Evolutionary conservation across 2,113 vertebrate genomes (phyloP).

Genomic region (Loxodonta africana): DNA sequence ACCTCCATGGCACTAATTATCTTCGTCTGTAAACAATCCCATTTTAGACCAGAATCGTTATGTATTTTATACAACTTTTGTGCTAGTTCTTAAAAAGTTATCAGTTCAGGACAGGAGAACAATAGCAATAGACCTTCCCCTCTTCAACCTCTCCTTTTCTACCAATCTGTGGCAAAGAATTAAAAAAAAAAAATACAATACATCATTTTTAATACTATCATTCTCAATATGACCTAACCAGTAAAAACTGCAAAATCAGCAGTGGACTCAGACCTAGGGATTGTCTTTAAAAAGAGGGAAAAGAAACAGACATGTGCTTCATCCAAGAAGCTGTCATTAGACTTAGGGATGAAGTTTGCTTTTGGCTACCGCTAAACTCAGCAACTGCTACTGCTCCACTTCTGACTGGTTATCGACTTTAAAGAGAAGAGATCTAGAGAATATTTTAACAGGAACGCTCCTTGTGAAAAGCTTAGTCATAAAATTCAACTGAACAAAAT

Average conservation of each 20-base stretch:
- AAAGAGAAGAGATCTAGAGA: slow-evolving; percentile 51
- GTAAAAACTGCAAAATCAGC: slow-evolving; percentile 75
- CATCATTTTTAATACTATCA: slow-evolving; percentile 66
- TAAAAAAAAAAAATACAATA: not conserved
- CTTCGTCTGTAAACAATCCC: slow-evolving; percentile 1
- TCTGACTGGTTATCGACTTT: slow-evolving; percentile 57
- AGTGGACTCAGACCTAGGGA: slow-evolving; percentile 67
- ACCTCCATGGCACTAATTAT: not conserved
- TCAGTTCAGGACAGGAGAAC: not conserved
- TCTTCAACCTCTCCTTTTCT: not conserved
- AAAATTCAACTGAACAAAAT: slow-evolving; percentile 58
- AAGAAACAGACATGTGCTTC: not conserved
- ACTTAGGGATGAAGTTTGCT: slow-evolving; percentile 32
- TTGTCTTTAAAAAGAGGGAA: slow-evolving; percentile 50
- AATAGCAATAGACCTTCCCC: not conserved
- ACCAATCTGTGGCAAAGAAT: slow-evolving; percentile 49
- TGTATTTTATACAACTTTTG: not conserved
- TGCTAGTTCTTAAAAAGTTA: slow-evolving; percentile 34
- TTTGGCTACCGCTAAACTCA: slow-evolving; percentile 52
- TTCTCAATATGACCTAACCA: slow-evolving; percentile 68
- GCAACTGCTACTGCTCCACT: slow-evolving; percentile 58
- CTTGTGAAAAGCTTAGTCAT: slow-evolving; percentile 63
- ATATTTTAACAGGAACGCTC: slow-evolving; percentile 61
- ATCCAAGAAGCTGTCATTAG: slow-evolving; percentile 73
- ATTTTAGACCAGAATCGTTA: not conserved